Percentiles rank a stretch among this genome's conserved stretches.
phyloP scores from a whole-genome alignment of 2,888 invertebrate genomes.

The Perizoma affinitatum region DNA sequence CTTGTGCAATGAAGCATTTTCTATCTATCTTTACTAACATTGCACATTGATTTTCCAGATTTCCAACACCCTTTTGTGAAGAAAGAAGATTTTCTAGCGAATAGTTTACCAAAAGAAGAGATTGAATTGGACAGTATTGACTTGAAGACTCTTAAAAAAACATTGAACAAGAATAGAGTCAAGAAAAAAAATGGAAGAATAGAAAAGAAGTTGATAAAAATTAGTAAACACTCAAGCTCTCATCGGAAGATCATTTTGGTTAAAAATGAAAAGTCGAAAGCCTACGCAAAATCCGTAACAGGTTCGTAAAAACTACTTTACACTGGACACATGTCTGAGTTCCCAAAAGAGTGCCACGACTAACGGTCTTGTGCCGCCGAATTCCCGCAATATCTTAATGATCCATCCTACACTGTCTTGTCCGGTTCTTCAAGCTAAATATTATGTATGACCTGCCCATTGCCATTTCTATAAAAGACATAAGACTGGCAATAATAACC shows the following conservation, averaged over 20 bases:
- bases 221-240: not conserved
- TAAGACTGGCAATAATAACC: no score
- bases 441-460: no score
- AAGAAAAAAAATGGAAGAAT: conserved; percentile 36
- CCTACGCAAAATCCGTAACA: not conserved
- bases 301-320: not conserved
- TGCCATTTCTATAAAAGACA: no score
- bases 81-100: conserved; percentile 55
- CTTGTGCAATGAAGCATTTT: not conserved
- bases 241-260: not conserved
- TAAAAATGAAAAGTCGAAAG: not conserved
- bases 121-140: conserved; percentile 44
- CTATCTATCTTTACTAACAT: not conserved
- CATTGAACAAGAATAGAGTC: conserved; percentile 30
- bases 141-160: conserved; percentile 36
- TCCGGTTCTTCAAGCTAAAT: no score
- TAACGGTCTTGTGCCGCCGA: no score
- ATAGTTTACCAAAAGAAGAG: conserved; percentile 55
- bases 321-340: no score
- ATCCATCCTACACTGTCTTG: no score
- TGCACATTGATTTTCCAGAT: conserved; percentile 43
- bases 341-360: no score
- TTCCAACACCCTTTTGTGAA: conserved; percentile 52
- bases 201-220: not conserved
- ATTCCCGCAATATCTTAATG: no score